phyloP scores from a whole-genome alignment of 1,140 invertebrate species.

The Drosophila insularis region DNA sequence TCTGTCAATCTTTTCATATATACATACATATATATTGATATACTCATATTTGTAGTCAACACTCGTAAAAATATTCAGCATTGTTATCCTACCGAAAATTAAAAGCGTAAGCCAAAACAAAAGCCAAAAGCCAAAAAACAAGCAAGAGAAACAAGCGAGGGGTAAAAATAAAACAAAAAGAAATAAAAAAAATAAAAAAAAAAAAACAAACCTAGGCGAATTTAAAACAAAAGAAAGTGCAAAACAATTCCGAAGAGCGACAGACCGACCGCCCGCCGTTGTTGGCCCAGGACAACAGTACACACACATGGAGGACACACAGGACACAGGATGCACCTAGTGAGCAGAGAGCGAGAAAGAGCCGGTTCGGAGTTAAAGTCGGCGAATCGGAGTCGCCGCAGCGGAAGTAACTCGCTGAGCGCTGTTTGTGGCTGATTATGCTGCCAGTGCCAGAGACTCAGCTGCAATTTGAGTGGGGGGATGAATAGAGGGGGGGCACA shows the following conservation, averaged over 20 bases:
- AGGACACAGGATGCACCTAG: slow-evolving; percentile 59
- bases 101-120: slow-evolving; percentile 27
- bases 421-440: slow-evolving; percentile 82
- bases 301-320: slow-evolving; percentile 17
- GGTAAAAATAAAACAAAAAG: slow-evolving; percentile 33
- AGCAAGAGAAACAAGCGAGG: neutral
- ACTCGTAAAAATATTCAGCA: neutral
- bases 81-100: slow-evolving; percentile 39
- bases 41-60: neutral
- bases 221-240: slow-evolving; percentile 78
- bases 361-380: slow-evolving; percentile 31
- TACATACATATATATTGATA: no score
- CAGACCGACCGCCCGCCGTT: neutral
- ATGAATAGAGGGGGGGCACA: neutral
- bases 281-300: slow-evolving; percentile 14
- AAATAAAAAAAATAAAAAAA: slow-evolving; percentile 33
- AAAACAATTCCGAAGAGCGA: slow-evolving; percentile 65
- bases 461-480: slow-evolving; percentile 8
- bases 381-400: slow-evolving; percentile 61
- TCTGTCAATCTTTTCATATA: neutral
- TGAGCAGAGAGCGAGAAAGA: slow-evolving; percentile 27
- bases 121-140: slow-evolving; percentile 19
- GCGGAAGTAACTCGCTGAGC: slow-evolving; percentile 80
- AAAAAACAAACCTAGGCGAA: slow-evolving; percentile 52
- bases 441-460: slow-evolving; percentile 64